Evolutionary conservation across 2,113 vertebrate genomes (phyloP).

Genomic region (Gnathonemus longibarbis): DNA sequence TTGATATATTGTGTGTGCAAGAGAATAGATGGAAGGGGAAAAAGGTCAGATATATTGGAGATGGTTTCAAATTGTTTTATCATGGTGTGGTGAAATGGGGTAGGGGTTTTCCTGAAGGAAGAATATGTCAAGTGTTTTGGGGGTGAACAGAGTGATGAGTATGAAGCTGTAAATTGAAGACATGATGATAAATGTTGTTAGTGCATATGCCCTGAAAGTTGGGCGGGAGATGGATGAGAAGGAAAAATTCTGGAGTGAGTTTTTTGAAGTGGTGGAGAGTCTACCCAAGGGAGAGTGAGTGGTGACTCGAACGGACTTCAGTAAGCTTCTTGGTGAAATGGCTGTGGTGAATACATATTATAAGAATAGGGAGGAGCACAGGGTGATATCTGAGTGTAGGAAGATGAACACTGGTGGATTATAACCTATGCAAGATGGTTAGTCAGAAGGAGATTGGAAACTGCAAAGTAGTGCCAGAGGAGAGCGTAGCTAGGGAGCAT

Average conservation of each 20-base stretch:
- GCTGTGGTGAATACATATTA: not conserved
- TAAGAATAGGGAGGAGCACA: not conserved
- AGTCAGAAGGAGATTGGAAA: not conserved
- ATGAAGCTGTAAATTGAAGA: not conserved
- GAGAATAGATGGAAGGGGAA: not conserved
- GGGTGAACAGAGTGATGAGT: not conserved
- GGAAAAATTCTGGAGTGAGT: not conserved
- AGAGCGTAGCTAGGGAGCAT: not conserved
- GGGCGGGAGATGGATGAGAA: too few species aligned
- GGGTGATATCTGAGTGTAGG: not conserved
- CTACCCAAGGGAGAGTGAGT: not conserved
- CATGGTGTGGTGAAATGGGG: not conserved
- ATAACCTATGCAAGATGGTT: not conserved
- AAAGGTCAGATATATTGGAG: not conserved
- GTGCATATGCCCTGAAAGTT: too few species aligned
- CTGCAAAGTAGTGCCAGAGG: not conserved
- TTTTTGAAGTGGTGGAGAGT: not conserved
- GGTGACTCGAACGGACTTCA: not conserved
- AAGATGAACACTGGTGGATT: not conserved
- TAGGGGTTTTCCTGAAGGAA: not conserved
- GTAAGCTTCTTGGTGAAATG: not conserved
- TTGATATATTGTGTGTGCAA: not conserved
- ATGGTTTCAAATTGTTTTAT: not conserved
- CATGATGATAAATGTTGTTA: not conserved
- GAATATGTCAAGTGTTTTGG: not conserved